Base-by-base conservation (phyloP, 2,797 vertebrate genomes). In the Enteromius mattozi region DNA sequence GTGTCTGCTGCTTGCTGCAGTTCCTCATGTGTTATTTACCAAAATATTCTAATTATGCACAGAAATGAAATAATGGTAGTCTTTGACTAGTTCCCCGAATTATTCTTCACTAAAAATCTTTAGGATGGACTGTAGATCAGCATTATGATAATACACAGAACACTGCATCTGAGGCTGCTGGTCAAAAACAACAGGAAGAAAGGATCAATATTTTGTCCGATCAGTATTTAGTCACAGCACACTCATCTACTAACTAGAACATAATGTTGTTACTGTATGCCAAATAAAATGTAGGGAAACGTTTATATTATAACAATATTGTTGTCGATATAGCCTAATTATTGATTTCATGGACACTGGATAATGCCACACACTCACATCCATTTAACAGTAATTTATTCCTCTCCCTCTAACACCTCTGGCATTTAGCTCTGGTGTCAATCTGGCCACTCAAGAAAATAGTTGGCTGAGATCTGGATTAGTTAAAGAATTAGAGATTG, bases 131-230 rank as follows among this genome's bases (percentile, higher is more conserved):
- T 21, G 13, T 14, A 13, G 33, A 77, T 19, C 16, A 30, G 16
- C 33, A 59, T 27, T 30, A 42, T 19, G 35, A 21, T 47, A 49
- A 45, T 1, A 40, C 21, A 17, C n/a, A 71, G 35, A 8, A 59
- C 35, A 30, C 5, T 12, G 21, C 2, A 72, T 59, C 2, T 63
- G 7, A 65, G 19, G 21, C 42, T 82, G 30, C 27, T 75, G 45
- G 21, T 63, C 33, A 68, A 33, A 82, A 37, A 75, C 56, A 70
- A 54, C n/a, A 66, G 17, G 16, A 49, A 10, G 24, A 65, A 19
- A 54, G 16, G 33, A 76, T 76, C 59, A 42, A 68, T 83, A 3
- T 2, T 42, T 30, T 83, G 54, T 76, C 6, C 16, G 68, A 40
- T 76, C 45, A 13, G 12, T 37, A 65, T 35, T 40, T 17, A 37